Base-by-base conservation (phyloP, 2,797 vertebrate species). In the Epinephelus awoara region DNA sequence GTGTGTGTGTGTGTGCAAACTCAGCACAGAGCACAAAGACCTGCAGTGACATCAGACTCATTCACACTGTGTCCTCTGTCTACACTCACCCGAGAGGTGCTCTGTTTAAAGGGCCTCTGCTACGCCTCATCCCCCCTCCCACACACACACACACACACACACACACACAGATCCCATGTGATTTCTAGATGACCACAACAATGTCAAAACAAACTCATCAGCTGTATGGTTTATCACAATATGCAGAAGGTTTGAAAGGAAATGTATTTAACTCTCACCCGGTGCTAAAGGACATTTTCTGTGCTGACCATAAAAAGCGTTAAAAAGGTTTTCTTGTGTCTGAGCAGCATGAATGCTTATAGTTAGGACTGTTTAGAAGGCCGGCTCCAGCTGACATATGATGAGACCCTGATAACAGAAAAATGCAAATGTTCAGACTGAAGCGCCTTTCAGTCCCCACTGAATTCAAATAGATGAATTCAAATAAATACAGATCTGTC, bases 1-100 rank as follows among this genome's bases (percentile, higher is more conserved):
- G 49, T 67, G 68, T 67, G 49, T 67, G 68, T 72, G 56, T 62
- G 83, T 66, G 62, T 84, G 85, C 82, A 83, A 82, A 84, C 88
- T 93, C 89, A 91, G 91, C 89, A 92, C 77, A 86, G 78, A 82
- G 70, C 91, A 93, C 92, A 93, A 93, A 93, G 91, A 92, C 88
- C 85, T 67, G 88, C 87, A 92, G 88, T 91, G 89, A 93, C 91
- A 90, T 93, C 93, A 91, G 85, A 85, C 80, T 85, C 83, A 88
- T 90, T 93, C 90, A 93, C 91, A 93, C 83, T 86, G 89, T 82
- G 81, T 92, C 86, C 88, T 91, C 92, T 93, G 90, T 92, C 77
- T 77, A 61, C 11, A 2, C 78, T 89, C 83, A 79, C 68, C 82
- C 77, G 65, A 85, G 92, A 91, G 86, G 85, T 91, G 89, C 77